Percentiles rank a stretch among this genome's conserved stretches.
Conservation (phyloP, 1,140 invertebrate genomes). For the Pemphigus obesinymphae region DNA sequence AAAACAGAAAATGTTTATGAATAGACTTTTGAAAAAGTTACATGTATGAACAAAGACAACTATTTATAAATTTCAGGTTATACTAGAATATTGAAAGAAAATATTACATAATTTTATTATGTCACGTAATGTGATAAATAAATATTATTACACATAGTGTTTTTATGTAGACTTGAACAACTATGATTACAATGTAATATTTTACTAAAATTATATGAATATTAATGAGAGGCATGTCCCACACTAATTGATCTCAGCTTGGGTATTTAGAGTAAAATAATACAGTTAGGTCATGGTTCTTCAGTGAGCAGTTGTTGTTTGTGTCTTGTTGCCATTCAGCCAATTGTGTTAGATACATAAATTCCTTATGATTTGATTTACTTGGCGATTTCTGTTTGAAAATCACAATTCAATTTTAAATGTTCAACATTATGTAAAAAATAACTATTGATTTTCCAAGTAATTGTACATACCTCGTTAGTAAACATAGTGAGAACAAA, state of each 20-base stretch:
- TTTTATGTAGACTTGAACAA: constrained; percentile 31
- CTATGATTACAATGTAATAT: constrained; percentile 22
- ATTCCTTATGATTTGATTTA: constrained; percentile 63
- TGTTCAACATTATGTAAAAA: neutral
- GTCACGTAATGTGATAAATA: constrained; percentile 26
- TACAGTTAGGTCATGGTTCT: constrained; percentile 89
- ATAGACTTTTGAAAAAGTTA: neutral
- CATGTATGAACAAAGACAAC: neutral
- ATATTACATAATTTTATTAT: constrained; percentile 19
- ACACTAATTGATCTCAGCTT: constrained; percentile 63
- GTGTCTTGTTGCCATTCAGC: constrained; percentile 65
- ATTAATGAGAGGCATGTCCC: constrained; percentile 45
- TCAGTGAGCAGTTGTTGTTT: constrained; percentile 80
- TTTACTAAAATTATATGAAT: constrained; percentile 47
- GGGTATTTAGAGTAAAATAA: constrained; percentile 83
- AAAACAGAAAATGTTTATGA: constrained; percentile 7
- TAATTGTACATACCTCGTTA: constrained; percentile 69
- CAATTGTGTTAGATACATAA: constrained; percentile 60
- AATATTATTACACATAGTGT: neutral
- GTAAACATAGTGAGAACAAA: constrained; percentile 93
- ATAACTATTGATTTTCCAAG: too few species aligned
- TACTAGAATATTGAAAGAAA: neutral
- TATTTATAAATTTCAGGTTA: neutral
- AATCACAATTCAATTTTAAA: constrained; percentile 18
- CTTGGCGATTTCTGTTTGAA: constrained; percentile 65